These are phyloP conservation scores for Isaurus tuberculatus DNA, from an alignment of 92 coral and sea anemone genomes.

Conservation along the genomic window DNA sequence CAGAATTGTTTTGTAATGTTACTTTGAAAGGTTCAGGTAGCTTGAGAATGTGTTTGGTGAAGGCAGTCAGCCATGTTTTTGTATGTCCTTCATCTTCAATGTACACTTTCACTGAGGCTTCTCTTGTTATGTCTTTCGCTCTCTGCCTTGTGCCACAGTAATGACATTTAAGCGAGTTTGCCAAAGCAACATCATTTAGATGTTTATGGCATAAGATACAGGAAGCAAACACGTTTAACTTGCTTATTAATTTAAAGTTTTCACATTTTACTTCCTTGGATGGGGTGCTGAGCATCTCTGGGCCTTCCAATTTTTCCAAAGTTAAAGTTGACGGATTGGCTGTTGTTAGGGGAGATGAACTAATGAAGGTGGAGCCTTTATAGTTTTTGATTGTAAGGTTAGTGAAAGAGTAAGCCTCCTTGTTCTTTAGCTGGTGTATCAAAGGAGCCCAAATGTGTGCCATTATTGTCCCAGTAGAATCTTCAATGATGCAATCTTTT, in stretches of 20 bases:
- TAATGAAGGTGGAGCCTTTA: slow-evolving; percentile 57
- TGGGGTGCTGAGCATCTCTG: slow-evolving; percentile 53
- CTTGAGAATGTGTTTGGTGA: slow-evolving; percentile 17
- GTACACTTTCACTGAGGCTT: slow-evolving; percentile 26
- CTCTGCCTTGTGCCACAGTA: slow-evolving; percentile 18
- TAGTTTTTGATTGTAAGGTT: slow-evolving; percentile 50
- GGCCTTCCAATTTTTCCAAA: slow-evolving; percentile 54
- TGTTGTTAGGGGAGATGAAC: slow-evolving; percentile 62
- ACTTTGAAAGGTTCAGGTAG: slow-evolving; percentile 11
- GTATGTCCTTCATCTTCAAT: not conserved
- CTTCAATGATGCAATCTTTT: slow-evolving; percentile 74
- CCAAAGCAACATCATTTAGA: slow-evolving; percentile 19
- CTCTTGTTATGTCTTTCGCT: slow-evolving; percentile 9
- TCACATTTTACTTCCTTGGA: slow-evolving; percentile 45
- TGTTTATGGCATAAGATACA: slow-evolving; percentile 53
- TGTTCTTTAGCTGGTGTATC: slow-evolving; percentile 45
- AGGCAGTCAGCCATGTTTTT: slow-evolving; percentile 34
- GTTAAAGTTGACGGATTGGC: slow-evolving; percentile 42
- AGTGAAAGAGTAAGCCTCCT: slow-evolving; percentile 56
- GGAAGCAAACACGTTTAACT: slow-evolving; percentile 53
- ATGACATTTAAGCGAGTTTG: slow-evolving; percentile 29
- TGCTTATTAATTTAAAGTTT: slow-evolving; percentile 59
- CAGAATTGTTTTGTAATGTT: slow-evolving; percentile 33
- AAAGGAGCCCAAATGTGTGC: slow-evolving; percentile 66
- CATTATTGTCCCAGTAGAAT: slow-evolving; percentile 57